Evolutionary conservation across 1,140 invertebrate genomes (phyloP).

Genomic region (Drosophila lacteicornis): DNA sequence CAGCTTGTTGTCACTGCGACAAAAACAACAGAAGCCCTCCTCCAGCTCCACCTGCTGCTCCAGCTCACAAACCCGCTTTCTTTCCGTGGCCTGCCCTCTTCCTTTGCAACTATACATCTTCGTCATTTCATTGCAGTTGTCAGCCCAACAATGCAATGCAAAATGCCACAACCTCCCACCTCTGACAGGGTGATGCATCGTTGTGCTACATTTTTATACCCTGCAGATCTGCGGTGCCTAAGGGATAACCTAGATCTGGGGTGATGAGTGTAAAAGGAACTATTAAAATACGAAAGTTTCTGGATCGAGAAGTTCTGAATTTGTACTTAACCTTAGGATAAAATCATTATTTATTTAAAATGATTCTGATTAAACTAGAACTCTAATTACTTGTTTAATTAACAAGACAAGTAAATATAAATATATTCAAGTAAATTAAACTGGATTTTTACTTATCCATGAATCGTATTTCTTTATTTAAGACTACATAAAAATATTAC

Average conservation of each 20-base stretch:
- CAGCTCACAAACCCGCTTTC: constrained; percentile 12
- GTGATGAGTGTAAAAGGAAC: not conserved
- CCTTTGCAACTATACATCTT: constrained; percentile 65
- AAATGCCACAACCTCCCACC: constrained; percentile 54
- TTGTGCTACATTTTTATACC: constrained; percentile 44
- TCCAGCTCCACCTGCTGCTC: constrained; percentile 16
- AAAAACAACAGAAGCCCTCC: constrained; percentile 21
- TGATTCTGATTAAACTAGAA: too few species aligned
- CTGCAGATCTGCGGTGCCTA: not conserved
- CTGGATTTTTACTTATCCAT: not conserved
- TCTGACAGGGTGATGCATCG: constrained; percentile 51
- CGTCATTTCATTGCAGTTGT: constrained; percentile 78
- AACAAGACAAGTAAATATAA: not conserved
- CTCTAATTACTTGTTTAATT: not conserved
- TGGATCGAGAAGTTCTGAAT: not conserved
- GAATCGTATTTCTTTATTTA: too few species aligned
- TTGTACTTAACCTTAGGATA: too few species aligned
- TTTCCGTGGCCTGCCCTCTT: constrained; percentile 7
- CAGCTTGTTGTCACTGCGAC: constrained; percentile 66
- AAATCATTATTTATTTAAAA: not conserved
- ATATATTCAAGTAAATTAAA: not conserved
- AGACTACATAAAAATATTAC: too few species aligned
- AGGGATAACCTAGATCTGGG: not conserved
- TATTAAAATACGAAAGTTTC: not conserved
- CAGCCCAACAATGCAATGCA: constrained; percentile 63